Percentiles rank a stretch among this genome's conserved stretches.
These are phyloP conservation scores for Pseudomyrmex pallidus DNA, from an alignment of 1,140 invertebrate genomes.

Conservation along the genomic window DNA sequence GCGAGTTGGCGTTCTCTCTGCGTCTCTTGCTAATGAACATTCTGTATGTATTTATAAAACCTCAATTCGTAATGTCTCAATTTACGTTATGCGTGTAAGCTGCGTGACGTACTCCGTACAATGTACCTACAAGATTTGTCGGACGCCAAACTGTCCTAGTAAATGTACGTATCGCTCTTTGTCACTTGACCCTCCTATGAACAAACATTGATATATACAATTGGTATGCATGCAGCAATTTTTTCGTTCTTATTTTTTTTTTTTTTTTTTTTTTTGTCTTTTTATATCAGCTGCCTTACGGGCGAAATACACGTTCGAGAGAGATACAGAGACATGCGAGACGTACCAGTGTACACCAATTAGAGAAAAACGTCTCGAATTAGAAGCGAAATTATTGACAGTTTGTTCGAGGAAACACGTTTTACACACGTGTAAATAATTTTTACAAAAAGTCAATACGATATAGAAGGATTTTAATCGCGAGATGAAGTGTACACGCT, in stretches of 20 bases:
- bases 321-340: constrained; percentile 24
- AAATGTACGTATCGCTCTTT: constrained; percentile 85
- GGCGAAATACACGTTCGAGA: not conserved
- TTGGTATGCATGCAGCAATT: constrained; percentile 59
- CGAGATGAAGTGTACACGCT: constrained; percentile 1
- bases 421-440: constrained; percentile 8
- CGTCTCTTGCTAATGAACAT: not conserved
- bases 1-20: constrained; percentile 1
- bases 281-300: not conserved
- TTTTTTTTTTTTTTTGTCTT: not conserved
- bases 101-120: constrained; percentile 66
- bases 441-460: not conserved
- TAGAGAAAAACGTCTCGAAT: not conserved
- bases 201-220: constrained; percentile 74
- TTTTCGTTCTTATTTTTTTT: not conserved
- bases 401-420: not conserved
- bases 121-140: constrained; percentile 72
- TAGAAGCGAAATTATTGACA: constrained; percentile 6
- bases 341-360: not conserved
- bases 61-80: constrained; percentile 25
- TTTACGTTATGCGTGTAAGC: constrained; percentile 64
- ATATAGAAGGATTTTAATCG: not conserved
- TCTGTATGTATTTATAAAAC: not conserved
- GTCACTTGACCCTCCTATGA: constrained; percentile 77
- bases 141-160: constrained; percentile 79